Conservation (phyloP, 2,797 vertebrate genomes). For the Loriculus beryllinus region DNA sequence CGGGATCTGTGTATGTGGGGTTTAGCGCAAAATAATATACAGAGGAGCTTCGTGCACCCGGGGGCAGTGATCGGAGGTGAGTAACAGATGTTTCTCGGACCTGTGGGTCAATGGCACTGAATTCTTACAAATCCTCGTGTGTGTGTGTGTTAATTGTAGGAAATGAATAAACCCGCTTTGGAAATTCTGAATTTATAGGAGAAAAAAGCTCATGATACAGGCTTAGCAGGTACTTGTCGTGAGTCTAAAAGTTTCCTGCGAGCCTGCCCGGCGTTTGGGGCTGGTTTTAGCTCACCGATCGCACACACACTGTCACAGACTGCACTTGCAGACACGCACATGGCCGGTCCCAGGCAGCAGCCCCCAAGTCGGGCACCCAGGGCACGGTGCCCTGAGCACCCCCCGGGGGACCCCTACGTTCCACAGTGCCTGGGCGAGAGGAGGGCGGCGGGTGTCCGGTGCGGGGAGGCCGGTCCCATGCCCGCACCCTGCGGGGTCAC, state of each 20-base stretch:
- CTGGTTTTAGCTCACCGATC: neutral
- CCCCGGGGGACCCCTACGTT: neutral
- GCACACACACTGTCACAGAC: neutral
- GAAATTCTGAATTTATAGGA: neutral
- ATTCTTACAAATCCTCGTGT: neutral
- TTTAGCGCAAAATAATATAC: neutral
- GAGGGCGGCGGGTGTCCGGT: too few relatives aligned
- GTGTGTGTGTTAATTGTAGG: neutral
- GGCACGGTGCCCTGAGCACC: neutral
- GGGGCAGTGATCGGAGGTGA: neutral
- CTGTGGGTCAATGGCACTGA: neutral
- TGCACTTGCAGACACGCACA: neutral
- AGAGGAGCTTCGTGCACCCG: neutral
- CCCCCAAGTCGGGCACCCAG: too few relatives aligned
- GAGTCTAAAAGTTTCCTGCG: neutral
- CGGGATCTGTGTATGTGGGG: fast-evolving
- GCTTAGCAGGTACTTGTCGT: neutral
- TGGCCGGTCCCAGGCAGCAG: neutral
- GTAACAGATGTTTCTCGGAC: neutral
- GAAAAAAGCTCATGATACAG: fast-evolving
- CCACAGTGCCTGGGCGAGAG: neutral
- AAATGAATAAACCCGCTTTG: neutral
- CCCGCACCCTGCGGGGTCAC: too few relatives aligned
- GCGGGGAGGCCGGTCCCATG: neutral
- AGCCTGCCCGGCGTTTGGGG: neutral